Conservation (phyloP, 2,888 invertebrate species). For the Boloria euphrosyne region DNA sequence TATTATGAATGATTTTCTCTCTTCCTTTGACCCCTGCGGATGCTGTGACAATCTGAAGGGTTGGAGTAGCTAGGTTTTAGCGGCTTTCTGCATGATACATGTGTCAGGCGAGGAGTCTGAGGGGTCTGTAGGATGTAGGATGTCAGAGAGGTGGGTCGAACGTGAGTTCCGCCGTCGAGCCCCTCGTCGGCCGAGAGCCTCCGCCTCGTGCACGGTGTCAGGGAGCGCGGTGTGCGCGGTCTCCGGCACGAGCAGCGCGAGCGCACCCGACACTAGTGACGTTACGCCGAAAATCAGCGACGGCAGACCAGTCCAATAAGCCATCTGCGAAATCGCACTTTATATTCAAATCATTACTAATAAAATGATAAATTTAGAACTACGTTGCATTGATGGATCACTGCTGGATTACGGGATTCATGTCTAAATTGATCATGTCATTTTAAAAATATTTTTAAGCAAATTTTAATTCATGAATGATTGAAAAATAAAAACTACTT, state of each 20-base stretch:
- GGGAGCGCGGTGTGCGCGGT: slow-evolving; percentile 74
- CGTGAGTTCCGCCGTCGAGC: slow-evolving; percentile 25
- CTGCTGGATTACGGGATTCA: too few species aligned
- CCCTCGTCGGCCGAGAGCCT: slow-evolving; percentile 55
- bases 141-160: neutral
- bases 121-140: too few species aligned
- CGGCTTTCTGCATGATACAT: too few species aligned
- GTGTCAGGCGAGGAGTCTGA: too few species aligned
- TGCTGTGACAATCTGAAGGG: too few species aligned
- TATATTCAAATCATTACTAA: neutral
- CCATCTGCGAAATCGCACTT: slow-evolving; percentile 55
- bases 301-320: slow-evolving; percentile 73
- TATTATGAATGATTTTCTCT: too few species aligned
- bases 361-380: neutral
- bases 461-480: neutral
- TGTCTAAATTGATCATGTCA: too few species aligned
- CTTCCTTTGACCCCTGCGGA: too few species aligned
- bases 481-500: slow-evolving; percentile 40
- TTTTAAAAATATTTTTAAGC: too few species aligned
- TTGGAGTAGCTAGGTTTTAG: too few species aligned
- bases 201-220: slow-evolving; percentile 76
- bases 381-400: neutral
- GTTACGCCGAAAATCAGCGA: slow-evolving; percentile 75
- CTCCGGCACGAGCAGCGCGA: slow-evolving; percentile 77
- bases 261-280: slow-evolving; percentile 67